Percentiles rank a stretch among this genome's conserved stretches.
Conservation (phyloP, 2,797 vertebrate species). For the Silurus lanzhouensis region DNA sequence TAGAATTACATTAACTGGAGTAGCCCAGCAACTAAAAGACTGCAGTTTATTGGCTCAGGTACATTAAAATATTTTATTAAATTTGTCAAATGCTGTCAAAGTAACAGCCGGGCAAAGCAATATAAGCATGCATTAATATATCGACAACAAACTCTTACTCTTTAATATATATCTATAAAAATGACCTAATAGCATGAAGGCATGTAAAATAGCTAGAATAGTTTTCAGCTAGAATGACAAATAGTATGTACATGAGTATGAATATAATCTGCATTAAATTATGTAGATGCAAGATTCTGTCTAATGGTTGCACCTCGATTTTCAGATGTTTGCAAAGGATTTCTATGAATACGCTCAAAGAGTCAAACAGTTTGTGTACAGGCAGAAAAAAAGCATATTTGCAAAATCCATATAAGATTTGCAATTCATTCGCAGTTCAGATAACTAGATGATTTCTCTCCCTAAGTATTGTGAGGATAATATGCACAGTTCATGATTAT, state of each 20-base stretch:
- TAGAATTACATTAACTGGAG: slow-evolving; percentile 1
- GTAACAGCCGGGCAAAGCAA: neutral
- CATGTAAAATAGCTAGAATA: neutral
- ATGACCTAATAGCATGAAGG: neutral
- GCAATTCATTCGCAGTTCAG: neutral
- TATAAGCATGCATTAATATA: neutral
- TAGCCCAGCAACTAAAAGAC: slow-evolving; percentile 17
- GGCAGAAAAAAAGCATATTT: neutral
- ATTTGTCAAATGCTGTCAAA: neutral
- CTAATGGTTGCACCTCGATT: neutral
- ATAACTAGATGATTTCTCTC: neutral
- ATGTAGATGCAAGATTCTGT: neutral
- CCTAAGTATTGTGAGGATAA: neutral
- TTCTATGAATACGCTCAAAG: neutral
- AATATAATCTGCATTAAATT: neutral
- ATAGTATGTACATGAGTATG: neutral
- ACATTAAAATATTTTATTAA: slow-evolving; percentile 3
- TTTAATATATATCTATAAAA: neutral
- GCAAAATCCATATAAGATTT: neutral
- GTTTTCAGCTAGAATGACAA: neutral
- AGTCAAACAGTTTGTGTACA: neutral
- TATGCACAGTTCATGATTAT: slow-evolving; percentile 1
- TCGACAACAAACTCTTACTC: too few relatives aligned
- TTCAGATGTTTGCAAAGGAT: neutral
- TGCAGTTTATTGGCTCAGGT: neutral